phyloP scores from a whole-genome alignment of 2,888 invertebrate genomes.

The Erynnis tages region DNA sequence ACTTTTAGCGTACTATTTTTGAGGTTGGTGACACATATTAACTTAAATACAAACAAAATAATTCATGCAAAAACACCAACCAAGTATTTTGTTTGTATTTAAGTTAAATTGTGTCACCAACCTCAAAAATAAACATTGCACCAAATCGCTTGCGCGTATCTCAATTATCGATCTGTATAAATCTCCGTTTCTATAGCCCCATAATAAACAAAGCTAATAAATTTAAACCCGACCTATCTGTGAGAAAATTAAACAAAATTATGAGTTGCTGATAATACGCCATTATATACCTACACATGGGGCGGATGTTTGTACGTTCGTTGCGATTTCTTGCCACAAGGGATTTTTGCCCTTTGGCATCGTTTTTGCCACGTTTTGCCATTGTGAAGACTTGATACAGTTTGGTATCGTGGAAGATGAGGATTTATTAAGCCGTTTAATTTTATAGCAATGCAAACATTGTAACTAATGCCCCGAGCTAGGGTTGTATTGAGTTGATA shows the following conservation, averaged over 20 bases:
- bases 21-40: too few species aligned
- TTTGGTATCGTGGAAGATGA: constrained; percentile 6
- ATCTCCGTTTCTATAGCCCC: constrained; percentile 32
- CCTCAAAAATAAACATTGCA: too few species aligned
- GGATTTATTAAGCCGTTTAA: constrained; percentile 11
- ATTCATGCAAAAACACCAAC: too few species aligned
- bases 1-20: too few species aligned
- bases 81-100: too few species aligned
- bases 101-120: too few species aligned
- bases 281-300: constrained; percentile 34
- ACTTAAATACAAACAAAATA: too few species aligned
- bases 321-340: constrained; percentile 42
- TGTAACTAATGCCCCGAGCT: background rate
- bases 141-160: too few species aligned
- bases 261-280: constrained; percentile 59
- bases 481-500: background rate
- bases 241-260: constrained; percentile 75
- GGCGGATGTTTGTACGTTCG: constrained; percentile 55
- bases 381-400: constrained; percentile 9
- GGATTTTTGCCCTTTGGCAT: constrained; percentile 47
- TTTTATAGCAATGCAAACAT: background rate
- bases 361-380: constrained; percentile 2
- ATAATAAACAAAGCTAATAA: constrained; percentile 35
- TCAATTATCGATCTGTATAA: too few species aligned
- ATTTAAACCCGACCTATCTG: constrained; percentile 46